Percentiles rank a stretch among this genome's conserved stretches.
Evolutionary conservation across 2,888 invertebrate species (phyloP).

Genomic region (Chrysina gloriosa): DNA sequence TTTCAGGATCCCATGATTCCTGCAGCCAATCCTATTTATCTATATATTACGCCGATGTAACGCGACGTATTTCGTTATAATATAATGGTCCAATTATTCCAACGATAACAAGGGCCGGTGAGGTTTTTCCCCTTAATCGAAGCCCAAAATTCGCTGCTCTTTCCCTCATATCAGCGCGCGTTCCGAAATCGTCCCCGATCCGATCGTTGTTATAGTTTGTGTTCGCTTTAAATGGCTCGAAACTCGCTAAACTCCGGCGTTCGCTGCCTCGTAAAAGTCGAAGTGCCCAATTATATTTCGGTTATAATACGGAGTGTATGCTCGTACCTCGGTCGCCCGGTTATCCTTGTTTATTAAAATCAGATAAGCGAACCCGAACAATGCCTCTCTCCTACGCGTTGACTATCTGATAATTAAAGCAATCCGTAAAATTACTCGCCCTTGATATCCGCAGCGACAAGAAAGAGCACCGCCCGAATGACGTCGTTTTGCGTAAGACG

Average conservation of each 20-base stretch:
- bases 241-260: conserved; percentile 7
- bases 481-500: background rate
- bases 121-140: background rate
- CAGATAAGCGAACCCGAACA: background rate
- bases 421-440: background rate
- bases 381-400: background rate
- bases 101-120: background rate
- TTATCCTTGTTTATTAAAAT: conserved; percentile 24
- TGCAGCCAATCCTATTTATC: background rate
- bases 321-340: background rate
- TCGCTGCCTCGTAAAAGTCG: conserved; percentile 19
- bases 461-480: background rate
- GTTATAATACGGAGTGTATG: background rate
- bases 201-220: conserved; percentile 10
- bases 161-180: background rate
- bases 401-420: conserved; percentile 12
- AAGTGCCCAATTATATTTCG: conserved; percentile 29
- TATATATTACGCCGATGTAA: background rate
- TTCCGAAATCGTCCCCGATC: background rate
- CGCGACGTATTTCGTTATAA: background rate
- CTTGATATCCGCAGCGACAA: background rate
- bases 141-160: background rate
- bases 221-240: conserved; percentile 12
- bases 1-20: no score
- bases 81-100: conserved; percentile 6